Evolutionary conservation across 2,888 invertebrate genomes (phyloP).

Genomic region (Ectemnius cavifrons): DNA sequence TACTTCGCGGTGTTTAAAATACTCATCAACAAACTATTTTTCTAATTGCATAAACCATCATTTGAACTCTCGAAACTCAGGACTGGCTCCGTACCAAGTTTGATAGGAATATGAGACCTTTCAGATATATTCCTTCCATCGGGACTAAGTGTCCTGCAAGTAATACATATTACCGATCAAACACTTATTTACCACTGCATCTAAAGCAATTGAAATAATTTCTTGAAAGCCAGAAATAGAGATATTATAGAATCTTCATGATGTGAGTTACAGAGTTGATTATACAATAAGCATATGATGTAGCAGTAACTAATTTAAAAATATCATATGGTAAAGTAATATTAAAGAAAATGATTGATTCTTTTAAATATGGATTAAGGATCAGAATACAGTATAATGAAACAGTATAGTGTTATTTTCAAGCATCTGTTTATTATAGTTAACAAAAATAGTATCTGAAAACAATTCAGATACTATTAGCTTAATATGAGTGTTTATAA

Average conservation of each 20-base stretch:
- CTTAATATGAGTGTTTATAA: slow-evolving; percentile 24
- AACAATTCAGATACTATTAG: slow-evolving; percentile 48
- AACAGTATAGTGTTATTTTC: slow-evolving; percentile 52
- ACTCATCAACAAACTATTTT: neutral
- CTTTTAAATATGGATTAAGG: slow-evolving; percentile 46
- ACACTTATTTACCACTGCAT: neutral
- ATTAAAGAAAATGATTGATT: slow-evolving; percentile 22
- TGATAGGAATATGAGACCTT: slow-evolving; percentile 26
- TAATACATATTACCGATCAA: slow-evolving; percentile 28
- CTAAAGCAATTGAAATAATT: slow-evolving; percentile 32
- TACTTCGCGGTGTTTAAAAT: slow-evolving; percentile 13
- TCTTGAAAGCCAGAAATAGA: slow-evolving; percentile 30
- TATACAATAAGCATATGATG: slow-evolving; percentile 42
- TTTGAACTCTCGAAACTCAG: slow-evolving; percentile 37
- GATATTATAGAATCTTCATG: slow-evolving; percentile 16
- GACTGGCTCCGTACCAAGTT: slow-evolving; percentile 39
- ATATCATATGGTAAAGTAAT: slow-evolving; percentile 15
- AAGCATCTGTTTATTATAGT: slow-evolving; percentile 55
- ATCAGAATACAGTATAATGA: slow-evolving; percentile 43
- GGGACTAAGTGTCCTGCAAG: slow-evolving; percentile 50
- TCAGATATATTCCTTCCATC: slow-evolving; percentile 32
- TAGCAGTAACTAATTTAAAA: slow-evolving; percentile 34
- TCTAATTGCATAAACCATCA: slow-evolving; percentile 40
- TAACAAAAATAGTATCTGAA: slow-evolving; percentile 47
- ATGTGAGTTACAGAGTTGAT: slow-evolving; percentile 30